Conservation (phyloP, 2,797 vertebrate genomes). For the Apodemus agrarius region DNA sequence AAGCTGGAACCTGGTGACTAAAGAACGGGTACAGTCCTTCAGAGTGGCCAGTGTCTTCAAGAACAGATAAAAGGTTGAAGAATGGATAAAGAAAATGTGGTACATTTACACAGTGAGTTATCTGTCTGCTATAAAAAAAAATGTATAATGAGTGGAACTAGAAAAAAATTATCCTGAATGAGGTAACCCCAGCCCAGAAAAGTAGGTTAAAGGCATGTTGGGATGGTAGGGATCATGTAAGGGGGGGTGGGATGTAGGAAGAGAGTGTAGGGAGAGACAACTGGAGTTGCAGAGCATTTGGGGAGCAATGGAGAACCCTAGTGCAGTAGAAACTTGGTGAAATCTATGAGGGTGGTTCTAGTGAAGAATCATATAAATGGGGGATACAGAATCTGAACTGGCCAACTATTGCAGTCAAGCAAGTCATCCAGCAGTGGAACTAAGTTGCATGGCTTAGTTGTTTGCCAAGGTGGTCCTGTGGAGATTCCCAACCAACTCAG, state of each 20-base stretch:
- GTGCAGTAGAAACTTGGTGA: neutral
- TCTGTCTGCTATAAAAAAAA: neutral
- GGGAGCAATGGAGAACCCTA: neutral
- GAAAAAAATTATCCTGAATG: neutral
- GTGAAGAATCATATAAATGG: no score
- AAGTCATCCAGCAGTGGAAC: neutral
- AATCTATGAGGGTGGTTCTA: neutral
- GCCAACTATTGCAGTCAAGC: neutral
- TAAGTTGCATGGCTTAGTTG: neutral
- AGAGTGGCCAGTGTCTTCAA: conserved; percentile 73
- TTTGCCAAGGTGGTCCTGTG: neutral
- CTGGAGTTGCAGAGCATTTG: neutral
- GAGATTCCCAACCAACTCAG: neutral
- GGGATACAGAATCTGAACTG: neutral
- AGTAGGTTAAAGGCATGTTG: rapidly evolving
- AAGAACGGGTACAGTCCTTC: conserved; percentile 66
- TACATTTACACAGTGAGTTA: neutral
- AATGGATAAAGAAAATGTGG: neutral
- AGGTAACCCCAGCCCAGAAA: neutral
- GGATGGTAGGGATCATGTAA: neutral
- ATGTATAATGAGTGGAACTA: neutral
- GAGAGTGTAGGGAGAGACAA: neutral
- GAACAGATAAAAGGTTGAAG: conserved; percentile 83
- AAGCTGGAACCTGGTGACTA: conserved; percentile 69
- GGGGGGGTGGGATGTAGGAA: neutral